A percentile compares a stretch with the other conserved stretches of the same genome.
phyloP scores from a whole-genome alignment of 2,797 vertebrate species.

The Mormyrus proboscirostris region DNA sequence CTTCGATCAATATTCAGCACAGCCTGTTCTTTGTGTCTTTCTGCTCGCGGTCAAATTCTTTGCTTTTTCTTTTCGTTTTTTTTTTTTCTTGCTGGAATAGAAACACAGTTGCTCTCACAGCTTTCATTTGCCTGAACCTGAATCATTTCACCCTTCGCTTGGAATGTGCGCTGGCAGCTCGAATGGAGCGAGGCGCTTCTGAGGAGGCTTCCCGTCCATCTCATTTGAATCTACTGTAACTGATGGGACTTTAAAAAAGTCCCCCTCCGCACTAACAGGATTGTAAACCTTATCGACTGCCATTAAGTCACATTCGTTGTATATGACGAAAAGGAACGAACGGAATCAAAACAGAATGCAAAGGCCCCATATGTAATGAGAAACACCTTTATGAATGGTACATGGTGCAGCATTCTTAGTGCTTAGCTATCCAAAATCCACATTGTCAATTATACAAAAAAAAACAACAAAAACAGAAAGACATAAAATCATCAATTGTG shows the following conservation, averaged over 20 bases:
- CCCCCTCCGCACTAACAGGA: neutral
- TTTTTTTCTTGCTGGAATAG: neutral
- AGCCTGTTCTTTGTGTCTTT: neutral
- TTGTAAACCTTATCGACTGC: neutral
- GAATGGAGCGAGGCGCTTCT: neutral
- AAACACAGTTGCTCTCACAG: neutral
- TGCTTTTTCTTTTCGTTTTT: neutral
- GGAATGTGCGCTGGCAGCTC: neutral
- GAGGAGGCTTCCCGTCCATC: neutral
- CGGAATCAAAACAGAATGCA: neutral
- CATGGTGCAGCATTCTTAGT: neutral
- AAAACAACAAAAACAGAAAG: neutral
- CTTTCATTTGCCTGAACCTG: neutral
- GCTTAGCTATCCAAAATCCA: neutral
- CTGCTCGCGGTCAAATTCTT: neutral
- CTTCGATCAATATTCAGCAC: conserved; percentile 1
- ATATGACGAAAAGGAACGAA: neutral
- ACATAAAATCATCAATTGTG: neutral
- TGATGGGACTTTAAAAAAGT: neutral
- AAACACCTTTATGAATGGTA: neutral
- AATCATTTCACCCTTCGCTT: neutral
- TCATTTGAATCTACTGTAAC: neutral
- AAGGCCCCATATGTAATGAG: neutral
- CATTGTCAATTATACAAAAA: neutral
- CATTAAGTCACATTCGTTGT: neutral